Evolutionary conservation across 1,140 invertebrate genomes (phyloP).

Genomic region (Diorhabda elongata): DNA sequence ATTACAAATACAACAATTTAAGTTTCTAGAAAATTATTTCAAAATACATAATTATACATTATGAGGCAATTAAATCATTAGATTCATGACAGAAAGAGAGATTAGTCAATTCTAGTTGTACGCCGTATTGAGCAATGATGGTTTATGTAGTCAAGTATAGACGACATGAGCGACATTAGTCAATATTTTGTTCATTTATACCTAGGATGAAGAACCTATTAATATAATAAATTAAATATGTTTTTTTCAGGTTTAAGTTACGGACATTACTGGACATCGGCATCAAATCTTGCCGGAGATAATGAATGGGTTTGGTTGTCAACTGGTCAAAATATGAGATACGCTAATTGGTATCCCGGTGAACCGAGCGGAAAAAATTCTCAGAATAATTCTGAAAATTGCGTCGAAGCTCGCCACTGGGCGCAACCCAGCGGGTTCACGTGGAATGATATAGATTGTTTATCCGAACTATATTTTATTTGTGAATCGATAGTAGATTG

Average conservation of each 20-base stretch:
- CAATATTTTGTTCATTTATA: too few species aligned
- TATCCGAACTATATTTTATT: constrained; percentile 5
- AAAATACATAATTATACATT: too few species aligned
- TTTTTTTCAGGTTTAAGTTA: constrained; percentile 10
- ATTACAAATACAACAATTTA: too few species aligned
- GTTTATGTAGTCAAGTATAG: too few species aligned
- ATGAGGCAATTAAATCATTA: too few species aligned
- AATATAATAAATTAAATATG: background rate
- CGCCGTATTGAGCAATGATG: too few species aligned
- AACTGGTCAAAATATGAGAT: background rate
- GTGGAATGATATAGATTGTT: constrained; percentile 7
- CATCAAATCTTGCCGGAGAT: background rate
- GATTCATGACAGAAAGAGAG: too few species aligned
- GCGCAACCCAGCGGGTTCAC: constrained; percentile 3
- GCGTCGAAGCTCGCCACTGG: constrained; percentile 4
- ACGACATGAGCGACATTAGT: too few species aligned
- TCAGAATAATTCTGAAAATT: background rate
- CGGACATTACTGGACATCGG: constrained; percentile 9
- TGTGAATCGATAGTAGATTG: constrained; percentile 7
- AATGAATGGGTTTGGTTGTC: constrained; percentile 9
- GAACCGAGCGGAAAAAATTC: constrained; percentile 1
- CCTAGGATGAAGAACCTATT: too few species aligned
- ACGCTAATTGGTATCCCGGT: constrained; percentile 6
- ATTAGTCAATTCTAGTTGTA: too few species aligned
- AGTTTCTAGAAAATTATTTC: too few species aligned